A percentile compares a stretch with the other conserved stretches of the same genome.
These are phyloP conservation scores for Guaruba guarouba DNA, from an alignment of 2,113 vertebrate species.

Conservation along the genomic window DNA sequence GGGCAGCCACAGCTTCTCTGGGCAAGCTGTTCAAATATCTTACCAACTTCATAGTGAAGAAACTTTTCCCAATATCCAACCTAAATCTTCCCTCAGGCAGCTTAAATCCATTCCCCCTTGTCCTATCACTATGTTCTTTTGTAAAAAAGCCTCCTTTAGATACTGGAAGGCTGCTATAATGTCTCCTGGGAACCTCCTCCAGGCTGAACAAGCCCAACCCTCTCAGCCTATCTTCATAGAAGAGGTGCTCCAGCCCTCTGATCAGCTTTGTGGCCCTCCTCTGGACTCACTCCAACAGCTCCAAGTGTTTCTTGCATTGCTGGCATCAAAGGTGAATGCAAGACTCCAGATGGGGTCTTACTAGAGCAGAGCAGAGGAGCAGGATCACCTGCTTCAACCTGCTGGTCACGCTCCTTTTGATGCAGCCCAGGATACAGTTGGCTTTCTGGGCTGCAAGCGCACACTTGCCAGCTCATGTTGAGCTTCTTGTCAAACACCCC, in stretches of 20 bases:
- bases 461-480: not conserved
- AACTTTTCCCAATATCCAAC: not conserved
- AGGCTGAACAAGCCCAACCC: not conserved
- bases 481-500: not conserved
- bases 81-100: not conserved
- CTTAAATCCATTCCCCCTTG: not conserved
- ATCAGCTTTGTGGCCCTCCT: not conserved
- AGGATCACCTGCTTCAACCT: not conserved
- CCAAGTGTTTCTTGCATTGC: not conserved
- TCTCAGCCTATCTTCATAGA: not conserved
- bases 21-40: not conserved
- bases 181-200: not conserved
- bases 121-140: not conserved
- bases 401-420: not conserved
- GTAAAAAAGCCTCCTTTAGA: not conserved
- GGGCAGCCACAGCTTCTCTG: not conserved
- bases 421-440: not conserved
- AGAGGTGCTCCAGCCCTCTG: not conserved
- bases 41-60: not conserved
- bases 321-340: not conserved
- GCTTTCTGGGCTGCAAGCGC: not conserved
- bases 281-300: not conserved
- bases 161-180: not conserved
- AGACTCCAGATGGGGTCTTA: not conserved
- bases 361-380: not conserved